Evolutionary conservation across 2,797 vertebrate species (phyloP).

Genomic region (Balearica regulorum): DNA sequence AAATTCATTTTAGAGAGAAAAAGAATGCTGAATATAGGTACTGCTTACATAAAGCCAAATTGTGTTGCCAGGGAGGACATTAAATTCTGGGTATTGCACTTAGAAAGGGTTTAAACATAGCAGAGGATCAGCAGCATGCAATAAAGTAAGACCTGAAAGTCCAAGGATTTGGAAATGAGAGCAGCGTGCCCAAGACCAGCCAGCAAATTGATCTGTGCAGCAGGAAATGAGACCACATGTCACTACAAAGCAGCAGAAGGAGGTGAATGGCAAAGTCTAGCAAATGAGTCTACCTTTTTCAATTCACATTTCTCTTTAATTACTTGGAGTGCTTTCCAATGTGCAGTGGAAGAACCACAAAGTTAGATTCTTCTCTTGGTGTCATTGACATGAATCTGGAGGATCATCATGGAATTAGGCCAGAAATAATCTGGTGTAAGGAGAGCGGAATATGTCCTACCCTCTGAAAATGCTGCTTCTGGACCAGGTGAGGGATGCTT

Average conservation of each 20-base stretch:
- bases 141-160: background rate
- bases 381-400: background rate
- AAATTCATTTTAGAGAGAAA: background rate
- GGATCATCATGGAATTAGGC: background rate
- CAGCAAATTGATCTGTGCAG: background rate
- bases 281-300: background rate
- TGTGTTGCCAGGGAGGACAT: background rate
- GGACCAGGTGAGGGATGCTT: background rate
- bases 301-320: background rate
- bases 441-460: background rate
- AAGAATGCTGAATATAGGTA: background rate
- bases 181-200: background rate
- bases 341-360: background rate
- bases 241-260: background rate
- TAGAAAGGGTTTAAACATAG: background rate
- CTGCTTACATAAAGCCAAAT: background rate
- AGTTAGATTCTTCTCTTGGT: background rate
- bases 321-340: background rate
- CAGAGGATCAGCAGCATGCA: background rate
- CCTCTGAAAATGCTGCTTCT: background rate
- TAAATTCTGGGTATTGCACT: background rate
- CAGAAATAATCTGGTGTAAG: background rate
- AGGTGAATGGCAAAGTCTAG: background rate
- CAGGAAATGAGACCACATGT: background rate
- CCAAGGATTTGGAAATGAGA: conserved; percentile 13